Evolutionary conservation across 2,888 invertebrate genomes (phyloP), one percentile per base, ranked within the genome.

Genomic region (Euplagia quadripunctaria): DNA sequence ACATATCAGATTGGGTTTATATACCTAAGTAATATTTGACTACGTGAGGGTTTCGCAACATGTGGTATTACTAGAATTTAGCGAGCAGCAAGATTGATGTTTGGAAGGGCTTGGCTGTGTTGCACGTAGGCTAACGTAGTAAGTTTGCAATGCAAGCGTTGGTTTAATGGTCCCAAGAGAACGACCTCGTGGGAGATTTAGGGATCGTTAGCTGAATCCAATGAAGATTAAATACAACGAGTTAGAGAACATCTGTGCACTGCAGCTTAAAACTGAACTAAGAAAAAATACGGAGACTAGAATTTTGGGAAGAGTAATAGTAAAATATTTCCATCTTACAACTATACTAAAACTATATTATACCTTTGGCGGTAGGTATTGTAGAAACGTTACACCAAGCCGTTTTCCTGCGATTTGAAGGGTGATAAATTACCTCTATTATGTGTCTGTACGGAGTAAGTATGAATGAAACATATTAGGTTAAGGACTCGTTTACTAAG

Each of bases 71-170:
- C 42, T 12, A 70, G 31, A 65, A 65, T 49, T 66, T 66, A 55
- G 71, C 43, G 58, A 71, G 17, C 58, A 46, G 46, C 49, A 66
- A 71, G 71, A 71, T 61, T 71, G 65, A 66, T 66, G 14, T 66
- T 61, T 49, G 58, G 12, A 49, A 71, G 66, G 51, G 58, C 58
- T 61, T 66, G 65, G 65, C 58, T 49, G 43, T 64, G 52, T 65
- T 55, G 31, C 49, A 66, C 42, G 46, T 58, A 51, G 43, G 64
- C 20, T 58, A 61, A 66, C 58, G 46, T 31, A 49, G 66, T 71
- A 55, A 70, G 70, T 46, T 71, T 6, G 55, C 43, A 55, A 55
- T 71, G 65, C 58, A 66, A 64, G 52, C 66, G 58, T 66, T 55
- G 65, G 64, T 71, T 71, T n/a, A 66, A 71, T 66, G 58, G 41